These are phyloP conservation scores for Tetragnatha montana DNA, from an alignment of 2,888 invertebrate species.

Conservation along the genomic window DNA sequence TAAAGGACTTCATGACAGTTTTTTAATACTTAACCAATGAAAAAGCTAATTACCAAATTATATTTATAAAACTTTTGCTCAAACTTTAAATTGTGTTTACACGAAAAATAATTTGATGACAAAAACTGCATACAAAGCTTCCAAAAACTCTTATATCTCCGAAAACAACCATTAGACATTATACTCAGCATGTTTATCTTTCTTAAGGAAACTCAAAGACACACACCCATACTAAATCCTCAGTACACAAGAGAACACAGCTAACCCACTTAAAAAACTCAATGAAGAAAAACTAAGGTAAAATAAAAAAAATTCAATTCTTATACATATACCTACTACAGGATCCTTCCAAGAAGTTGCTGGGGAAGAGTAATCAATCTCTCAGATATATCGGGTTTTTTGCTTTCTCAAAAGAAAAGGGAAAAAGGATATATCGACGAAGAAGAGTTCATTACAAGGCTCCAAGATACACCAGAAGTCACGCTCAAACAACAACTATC, in stretches of 20 bases:
- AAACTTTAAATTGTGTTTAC: too few species aligned
- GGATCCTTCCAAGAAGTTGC: conserved; percentile 36
- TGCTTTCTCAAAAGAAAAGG: conserved; percentile 12
- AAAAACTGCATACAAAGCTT: too few species aligned
- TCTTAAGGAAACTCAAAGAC: not conserved
- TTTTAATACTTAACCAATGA: too few species aligned
- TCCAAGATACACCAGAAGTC: conserved; percentile 48
- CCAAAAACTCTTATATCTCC: not conserved
- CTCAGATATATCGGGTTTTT: conserved; percentile 43
- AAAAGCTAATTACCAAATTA: too few species aligned
- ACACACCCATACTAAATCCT: not conserved
- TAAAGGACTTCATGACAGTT: too few species aligned
- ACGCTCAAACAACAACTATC: conserved; percentile 57
- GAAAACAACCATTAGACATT: not conserved
- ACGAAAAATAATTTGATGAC: too few species aligned
- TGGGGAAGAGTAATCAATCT: conserved; percentile 58
- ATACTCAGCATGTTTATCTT: not conserved
- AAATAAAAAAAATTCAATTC: conserved; percentile 24
- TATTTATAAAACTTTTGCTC: too few species aligned
- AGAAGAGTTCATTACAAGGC: conserved; percentile 52
- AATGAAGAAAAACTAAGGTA: not conserved
- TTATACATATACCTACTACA: conserved; percentile 16
- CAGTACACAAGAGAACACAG: not conserved
- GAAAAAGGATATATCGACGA: conserved; percentile 30
- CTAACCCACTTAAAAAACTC: not conserved